These are phyloP conservation scores for Coenonympha glycerion DNA, from an alignment of 2,888 invertebrate genomes.

Conservation along the genomic window DNA sequence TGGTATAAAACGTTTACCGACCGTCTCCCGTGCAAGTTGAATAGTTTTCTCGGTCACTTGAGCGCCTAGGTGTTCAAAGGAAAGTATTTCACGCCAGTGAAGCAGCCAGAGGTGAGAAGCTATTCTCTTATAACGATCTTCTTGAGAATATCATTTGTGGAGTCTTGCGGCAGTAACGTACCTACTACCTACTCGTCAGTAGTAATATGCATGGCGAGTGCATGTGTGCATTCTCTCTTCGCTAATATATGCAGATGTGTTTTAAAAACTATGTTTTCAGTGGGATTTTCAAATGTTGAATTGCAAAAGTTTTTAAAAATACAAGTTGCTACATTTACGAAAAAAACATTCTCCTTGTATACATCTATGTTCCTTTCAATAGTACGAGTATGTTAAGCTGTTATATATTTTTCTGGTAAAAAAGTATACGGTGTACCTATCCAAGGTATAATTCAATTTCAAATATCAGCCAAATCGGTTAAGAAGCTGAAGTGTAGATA, in stretches of 20 bases:
- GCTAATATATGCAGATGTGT: slow-evolving; percentile 22
- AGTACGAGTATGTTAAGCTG: too few species aligned
- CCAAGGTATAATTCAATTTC: too few species aligned
- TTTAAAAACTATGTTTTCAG: slow-evolving; percentile 19
- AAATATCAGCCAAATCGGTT: too few species aligned
- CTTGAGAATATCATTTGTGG: slow-evolving; percentile 12
- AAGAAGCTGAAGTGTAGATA: too few species aligned
- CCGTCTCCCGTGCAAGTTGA: neutral
- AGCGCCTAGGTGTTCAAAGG: neutral
- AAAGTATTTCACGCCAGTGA: neutral
- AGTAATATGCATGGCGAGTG: slow-evolving; percentile 20
- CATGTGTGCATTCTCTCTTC: slow-evolving; percentile 4
- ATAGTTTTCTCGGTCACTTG: neutral
- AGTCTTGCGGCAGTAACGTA: slow-evolving; percentile 18
- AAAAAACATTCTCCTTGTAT: too few species aligned
- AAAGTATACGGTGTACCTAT: too few species aligned
- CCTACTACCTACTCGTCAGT: too few species aligned
- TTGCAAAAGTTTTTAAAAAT: too few species aligned
- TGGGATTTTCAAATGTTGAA: too few species aligned
- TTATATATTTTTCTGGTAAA: too few species aligned
- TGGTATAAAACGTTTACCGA: neutral
- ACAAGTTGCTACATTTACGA: too few species aligned
- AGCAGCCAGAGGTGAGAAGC: neutral
- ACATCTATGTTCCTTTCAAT: too few species aligned
- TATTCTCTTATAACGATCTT: slow-evolving; percentile 8